Evolutionary conservation across 2,113 vertebrate species (phyloP), one percentile per base, ranked within the genome.

Genomic region (Amazona guildingii): DNA sequence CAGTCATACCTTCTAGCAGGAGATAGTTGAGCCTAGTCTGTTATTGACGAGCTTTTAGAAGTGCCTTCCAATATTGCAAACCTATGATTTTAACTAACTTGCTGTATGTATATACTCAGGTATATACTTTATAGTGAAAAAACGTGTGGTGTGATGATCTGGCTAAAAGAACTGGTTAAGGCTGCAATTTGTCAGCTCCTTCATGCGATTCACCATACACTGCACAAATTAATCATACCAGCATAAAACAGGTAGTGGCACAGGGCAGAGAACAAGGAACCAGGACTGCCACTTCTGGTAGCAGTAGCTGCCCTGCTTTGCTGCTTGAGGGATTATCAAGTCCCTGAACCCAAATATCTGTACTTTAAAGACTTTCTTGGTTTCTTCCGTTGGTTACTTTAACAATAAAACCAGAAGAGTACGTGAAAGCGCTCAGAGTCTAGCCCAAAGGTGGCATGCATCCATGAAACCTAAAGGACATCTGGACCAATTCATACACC

Each of bases 141-240:
- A 67, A 52, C 0, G 0, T 16, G 11, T 35, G 10, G 44, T 48
- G 16, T 23, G 28, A 69, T 29, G 16, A 37, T 52, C n/a, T 49
- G 31, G 14, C 19, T 62, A 76, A 57, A 31, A 74, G 28, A 72
- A 55, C 64, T 46, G 33, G 10, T 48, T 52, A 46, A 43, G 29
- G 61, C 27, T 77, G 54, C 77, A 49, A 55, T 72, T 37, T 64
- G 33, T 55, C 64, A 75, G 41, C 24, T 84, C 28, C 51, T 21
- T 62, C 67, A 29, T 10, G 19, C 29, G 28, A 16, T 35, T 86
- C 17, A 46, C 21, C 13, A 14, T 15, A 31, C 14, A 17, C 10
- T 55, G 23, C 61, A 84, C 33, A 37, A 74, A 67, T 33, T 24
- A 76, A 62, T n/a, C 11, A 4, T 13, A 62, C 20, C 1, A 6